A percentile compares a stretch with the other conserved stretches of the same genome.
phyloP scores from a whole-genome alignment of 2,113 vertebrate species.

The Elachura formosa region DNA sequence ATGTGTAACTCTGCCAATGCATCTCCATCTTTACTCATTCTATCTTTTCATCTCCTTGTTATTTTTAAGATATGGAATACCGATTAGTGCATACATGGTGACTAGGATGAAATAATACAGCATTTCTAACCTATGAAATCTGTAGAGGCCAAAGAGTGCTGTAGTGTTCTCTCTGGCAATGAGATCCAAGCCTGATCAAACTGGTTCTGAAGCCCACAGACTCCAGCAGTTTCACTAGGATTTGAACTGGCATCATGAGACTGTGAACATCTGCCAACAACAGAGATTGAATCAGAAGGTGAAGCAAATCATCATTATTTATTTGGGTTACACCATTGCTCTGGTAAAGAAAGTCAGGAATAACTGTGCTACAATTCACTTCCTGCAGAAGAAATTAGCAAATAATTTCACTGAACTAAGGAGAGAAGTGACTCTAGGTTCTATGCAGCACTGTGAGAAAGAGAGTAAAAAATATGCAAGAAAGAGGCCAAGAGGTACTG shows the following conservation, averaged over 20 bases:
- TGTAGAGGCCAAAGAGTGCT: not conserved
- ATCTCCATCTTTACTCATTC: not conserved
- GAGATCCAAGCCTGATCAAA: not conserved
- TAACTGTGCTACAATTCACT: not conserved
- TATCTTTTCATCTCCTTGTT: not conserved
- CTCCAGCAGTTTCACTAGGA: not conserved
- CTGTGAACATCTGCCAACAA: not conserved
- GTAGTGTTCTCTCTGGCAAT: not conserved
- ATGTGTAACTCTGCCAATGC: not conserved
- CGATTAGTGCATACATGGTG: not conserved
- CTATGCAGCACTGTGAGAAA: not conserved
- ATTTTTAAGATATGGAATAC: not conserved
- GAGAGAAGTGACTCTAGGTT: not conserved
- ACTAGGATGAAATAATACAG: not conserved
- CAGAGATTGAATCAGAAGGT: not conserved
- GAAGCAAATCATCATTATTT: not conserved
- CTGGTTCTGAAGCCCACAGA: not conserved
- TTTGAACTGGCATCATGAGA: rapidly evolving
- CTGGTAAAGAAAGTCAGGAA: not conserved
- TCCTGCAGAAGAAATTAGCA: not conserved
- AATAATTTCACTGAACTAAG: not conserved
- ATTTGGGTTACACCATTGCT: not conserved
- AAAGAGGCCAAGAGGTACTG: not conserved
- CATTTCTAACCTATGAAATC: not conserved
- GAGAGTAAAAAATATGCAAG: not conserved